Evolutionary conservation across 1,140 invertebrate genomes (phyloP), one percentile per base, ranked within the genome.

Genomic region (Amphibalanus amphitrite): DNA sequence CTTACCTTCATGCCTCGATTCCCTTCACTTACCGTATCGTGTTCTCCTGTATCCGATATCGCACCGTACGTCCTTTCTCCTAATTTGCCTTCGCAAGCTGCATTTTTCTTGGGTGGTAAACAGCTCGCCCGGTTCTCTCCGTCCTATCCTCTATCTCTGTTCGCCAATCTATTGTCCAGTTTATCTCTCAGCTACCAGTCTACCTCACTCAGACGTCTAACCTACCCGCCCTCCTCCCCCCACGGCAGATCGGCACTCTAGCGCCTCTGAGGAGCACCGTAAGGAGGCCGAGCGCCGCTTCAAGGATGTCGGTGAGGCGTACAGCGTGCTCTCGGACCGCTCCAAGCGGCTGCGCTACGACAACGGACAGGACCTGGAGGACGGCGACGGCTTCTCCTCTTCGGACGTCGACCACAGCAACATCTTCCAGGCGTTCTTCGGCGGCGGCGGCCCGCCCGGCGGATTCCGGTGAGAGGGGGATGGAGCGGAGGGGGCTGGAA

Each of bases 281-380:
- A 90, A 90, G 76, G 90, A 93, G 77, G 92, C 97, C 80, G 95
- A 98, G 81, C 87, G 88, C 73, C 94, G 92, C 77, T 99, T 99
- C 81, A 98, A 99, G 81, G 95, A 98, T 81, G 86, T 98, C 28
- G 93, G 94, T 28, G 95, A 98, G 83, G 96, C 96, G 0, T 98
- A 98, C 80, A 91, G 91, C 69, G 87, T 98, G 74, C 83, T 99
- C 38, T 95, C 92, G 25, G 95, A 99, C 83, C 86, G 89, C 0
- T 92, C 91, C 75, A 97, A 98, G 81, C 87, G 92, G 75, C 85
- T 86, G 28, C 86, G 94, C 40, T 98, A 97, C 78, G 96, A 98
- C 80, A 91, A 86, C 77, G 95, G 95, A 30, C 90, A 95, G 73
- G 93, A 95, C 77, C 81, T 96, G 71, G 91, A 94, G 74, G 89